These are phyloP conservation scores for Sebastes wilsoni DNA, from an alignment of 2,797 vertebrate genomes.

Conservation along the genomic window DNA sequence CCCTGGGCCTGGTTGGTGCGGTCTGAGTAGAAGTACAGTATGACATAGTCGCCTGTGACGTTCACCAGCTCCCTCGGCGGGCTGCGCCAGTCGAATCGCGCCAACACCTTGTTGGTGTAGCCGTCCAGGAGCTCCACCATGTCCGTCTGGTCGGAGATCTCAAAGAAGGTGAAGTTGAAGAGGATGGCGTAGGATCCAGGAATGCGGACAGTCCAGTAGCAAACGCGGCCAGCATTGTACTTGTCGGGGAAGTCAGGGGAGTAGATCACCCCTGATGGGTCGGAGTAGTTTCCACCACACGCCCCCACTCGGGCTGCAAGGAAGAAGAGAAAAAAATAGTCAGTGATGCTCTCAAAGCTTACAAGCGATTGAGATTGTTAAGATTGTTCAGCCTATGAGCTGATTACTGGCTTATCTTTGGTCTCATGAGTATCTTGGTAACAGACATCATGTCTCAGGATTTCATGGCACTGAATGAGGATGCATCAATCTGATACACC, in stretches of 20 bases:
- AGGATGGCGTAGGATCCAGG: constrained; percentile 87
- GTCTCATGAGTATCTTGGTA: neutral
- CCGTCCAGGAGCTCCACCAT: constrained; percentile 97
- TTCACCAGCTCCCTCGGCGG: constrained; percentile 87
- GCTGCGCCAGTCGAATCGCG: constrained; percentile 89
- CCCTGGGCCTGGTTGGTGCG: constrained; percentile 94
- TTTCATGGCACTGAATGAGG: neutral
- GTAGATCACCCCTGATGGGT: constrained; percentile 90
- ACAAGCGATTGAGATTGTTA: neutral
- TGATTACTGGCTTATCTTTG: neutral
- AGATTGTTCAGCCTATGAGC: neutral
- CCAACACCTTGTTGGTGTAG: constrained; percentile 89
- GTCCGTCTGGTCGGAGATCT: constrained; percentile 93
- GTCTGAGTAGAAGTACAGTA: constrained; percentile 97
- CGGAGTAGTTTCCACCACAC: constrained; percentile 94
- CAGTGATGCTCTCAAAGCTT: neutral
- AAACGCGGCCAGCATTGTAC: constrained; percentile 88
- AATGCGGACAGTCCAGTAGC: constrained; percentile 97
- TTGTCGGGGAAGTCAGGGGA: constrained; percentile 96
- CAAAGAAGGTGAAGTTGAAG: constrained; percentile 95
- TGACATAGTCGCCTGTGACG: constrained; percentile 91
- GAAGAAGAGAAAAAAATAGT: neutral
- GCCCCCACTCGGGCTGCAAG: constrained; percentile 90
- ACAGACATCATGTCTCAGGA: neutral
- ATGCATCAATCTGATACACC: neutral